These are phyloP conservation scores for Paedocypris micromegethes DNA, from an alignment of 2,797 vertebrate genomes.

Conservation along the genomic window DNA sequence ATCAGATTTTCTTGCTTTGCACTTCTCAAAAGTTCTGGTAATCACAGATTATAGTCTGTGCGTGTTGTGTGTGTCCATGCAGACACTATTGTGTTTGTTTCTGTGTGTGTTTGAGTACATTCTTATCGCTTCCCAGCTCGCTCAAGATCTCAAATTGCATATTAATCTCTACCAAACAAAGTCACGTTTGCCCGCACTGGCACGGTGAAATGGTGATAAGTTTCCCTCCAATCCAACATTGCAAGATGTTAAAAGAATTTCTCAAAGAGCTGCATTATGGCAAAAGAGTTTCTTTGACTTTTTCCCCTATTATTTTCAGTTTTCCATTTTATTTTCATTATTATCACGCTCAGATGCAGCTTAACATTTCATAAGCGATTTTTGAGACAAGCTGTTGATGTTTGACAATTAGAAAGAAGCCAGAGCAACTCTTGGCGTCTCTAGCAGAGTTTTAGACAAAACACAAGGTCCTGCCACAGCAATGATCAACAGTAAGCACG, in stretches of 20 bases:
- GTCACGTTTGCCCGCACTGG: not conserved
- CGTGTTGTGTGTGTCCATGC: constrained; percentile 18
- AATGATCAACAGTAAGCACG: no score
- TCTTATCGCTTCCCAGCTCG: constrained; percentile 25
- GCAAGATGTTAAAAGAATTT: no score
- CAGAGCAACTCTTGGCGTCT: not conserved
- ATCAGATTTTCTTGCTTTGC: constrained; percentile 71
- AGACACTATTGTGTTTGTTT: not conserved
- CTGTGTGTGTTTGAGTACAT: constrained; percentile 25
- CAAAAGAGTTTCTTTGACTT: no score
- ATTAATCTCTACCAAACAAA: constrained; percentile 29
- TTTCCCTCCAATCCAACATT: constrained; percentile 33
- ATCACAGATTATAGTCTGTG: constrained; percentile 69
- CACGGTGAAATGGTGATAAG: constrained; percentile 8
- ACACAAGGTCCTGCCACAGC: no score
- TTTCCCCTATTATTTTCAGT: not conserved
- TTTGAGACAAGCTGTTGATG: constrained; percentile 1
- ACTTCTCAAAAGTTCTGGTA: constrained; percentile 70
- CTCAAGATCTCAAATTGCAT: constrained; percentile 24
- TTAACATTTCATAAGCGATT: not conserved
- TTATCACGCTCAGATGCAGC: not conserved
- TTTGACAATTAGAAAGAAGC: not conserved
- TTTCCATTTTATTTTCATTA: not conserved
- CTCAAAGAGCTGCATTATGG: no score
- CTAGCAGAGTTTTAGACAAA: not conserved